These are phyloP conservation scores for Lucinisca nassula DNA, from an alignment of 2,888 invertebrate species.

Conservation along the genomic window DNA sequence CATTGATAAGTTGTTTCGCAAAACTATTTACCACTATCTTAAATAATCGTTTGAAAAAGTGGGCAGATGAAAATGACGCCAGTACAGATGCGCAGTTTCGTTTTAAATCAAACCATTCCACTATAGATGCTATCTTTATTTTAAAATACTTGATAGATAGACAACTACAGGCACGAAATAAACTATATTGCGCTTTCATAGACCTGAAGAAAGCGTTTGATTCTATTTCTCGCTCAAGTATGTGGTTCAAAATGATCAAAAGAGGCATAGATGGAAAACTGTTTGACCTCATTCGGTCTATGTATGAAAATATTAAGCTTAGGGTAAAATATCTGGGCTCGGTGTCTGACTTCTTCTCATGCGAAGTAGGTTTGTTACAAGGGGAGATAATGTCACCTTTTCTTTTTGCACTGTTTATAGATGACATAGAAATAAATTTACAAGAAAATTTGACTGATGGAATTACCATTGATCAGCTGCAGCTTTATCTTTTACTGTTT, in stretches of 20 bases:
- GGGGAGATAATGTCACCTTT: not conserved
- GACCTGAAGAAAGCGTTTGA: not conserved
- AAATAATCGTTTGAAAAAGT: not conserved
- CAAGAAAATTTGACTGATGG: not conserved
- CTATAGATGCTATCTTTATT: not conserved
- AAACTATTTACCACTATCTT: not conserved
- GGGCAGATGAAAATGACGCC: not conserved
- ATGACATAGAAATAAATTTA: not conserved
- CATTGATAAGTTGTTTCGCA: not conserved
- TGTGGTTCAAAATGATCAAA: not conserved
- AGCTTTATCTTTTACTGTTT: not conserved
- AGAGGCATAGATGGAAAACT: not conserved
- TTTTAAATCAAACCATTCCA: not conserved
- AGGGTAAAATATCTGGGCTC: not conserved
- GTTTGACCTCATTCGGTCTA: not conserved
- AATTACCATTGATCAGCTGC: not conserved
- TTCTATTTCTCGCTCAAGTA: not conserved
- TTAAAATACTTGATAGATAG: not conserved
- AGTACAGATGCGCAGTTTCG: not conserved
- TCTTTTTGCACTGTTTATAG: not conserved
- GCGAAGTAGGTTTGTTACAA: not conserved
- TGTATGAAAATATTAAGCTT: not conserved
- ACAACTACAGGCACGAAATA: not conserved
- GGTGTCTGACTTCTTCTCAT: not conserved
- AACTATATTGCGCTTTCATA: not conserved